Evolutionary conservation across 2,113 vertebrate genomes (phyloP).

Genomic region (Eubucco bourcierii): DNA sequence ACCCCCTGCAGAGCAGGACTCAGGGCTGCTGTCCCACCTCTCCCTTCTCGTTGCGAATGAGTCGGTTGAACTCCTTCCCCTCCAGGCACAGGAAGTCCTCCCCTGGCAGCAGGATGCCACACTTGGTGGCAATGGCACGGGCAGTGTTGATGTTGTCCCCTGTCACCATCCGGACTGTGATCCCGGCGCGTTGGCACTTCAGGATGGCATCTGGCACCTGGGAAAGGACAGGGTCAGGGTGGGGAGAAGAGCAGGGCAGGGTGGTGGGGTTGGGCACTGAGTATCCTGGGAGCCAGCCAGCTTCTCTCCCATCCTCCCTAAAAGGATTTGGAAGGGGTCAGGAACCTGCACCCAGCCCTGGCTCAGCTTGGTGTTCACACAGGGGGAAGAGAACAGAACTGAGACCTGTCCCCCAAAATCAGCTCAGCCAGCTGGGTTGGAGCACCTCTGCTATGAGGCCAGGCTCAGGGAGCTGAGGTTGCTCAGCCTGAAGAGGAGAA

Average conservation of each 20-base stretch:
- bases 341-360: neutral
- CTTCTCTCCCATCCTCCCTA: neutral
- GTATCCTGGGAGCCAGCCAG: fast-evolving
- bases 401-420: fast-evolving
- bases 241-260: neutral
- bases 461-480: no score
- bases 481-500: no score
- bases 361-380: neutral
- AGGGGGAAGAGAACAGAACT: fast-evolving
- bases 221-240: neutral
- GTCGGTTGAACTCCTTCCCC: conserved; percentile 95
- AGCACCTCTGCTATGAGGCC: no score
- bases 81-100: conserved; percentile 95
- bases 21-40: conserved; percentile 77
- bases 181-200: conserved; percentile 92
- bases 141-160: conserved; percentile 98
- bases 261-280: fast-evolving
- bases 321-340: neutral
- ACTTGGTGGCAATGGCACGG: conserved; percentile 94
- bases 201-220: conserved; percentile 92
- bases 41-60: conserved; percentile 96
- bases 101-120: conserved; percentile 89
- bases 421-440: neutral
- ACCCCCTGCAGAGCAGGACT: fast-evolving
- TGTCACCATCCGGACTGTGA: conserved; percentile 96